Conservation (phyloP, 2,888 invertebrate species). For the Drymonia ruficornis region DNA sequence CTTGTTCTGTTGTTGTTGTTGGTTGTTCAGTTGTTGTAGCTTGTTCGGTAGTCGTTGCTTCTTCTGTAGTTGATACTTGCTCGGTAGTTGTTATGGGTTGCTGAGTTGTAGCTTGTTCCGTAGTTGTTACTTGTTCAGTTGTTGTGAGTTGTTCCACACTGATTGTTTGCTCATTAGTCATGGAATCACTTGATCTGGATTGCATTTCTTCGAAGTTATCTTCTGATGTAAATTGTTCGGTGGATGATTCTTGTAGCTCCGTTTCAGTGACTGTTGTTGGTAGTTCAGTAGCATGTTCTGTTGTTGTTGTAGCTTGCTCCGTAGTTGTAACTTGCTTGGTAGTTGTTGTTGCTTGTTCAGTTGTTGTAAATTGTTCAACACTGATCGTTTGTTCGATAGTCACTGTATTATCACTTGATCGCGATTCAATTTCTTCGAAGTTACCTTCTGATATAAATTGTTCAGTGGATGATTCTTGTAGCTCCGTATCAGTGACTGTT, state of each 20-base stretch:
- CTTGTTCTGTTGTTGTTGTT: conserved; percentile 1
- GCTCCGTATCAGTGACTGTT: neutral
- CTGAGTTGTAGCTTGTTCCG: conserved; percentile 3
- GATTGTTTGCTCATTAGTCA: conserved; percentile 6
- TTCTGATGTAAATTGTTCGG: no score
- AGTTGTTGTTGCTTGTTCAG: conserved; percentile 6
- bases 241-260: no score
- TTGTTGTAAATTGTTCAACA: conserved; percentile 11
- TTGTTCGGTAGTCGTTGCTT: conserved; percentile 2
- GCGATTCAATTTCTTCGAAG: no score
- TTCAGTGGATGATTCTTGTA: no score
- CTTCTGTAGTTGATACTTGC: neutral
- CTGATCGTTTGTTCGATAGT: conserved; percentile 14
- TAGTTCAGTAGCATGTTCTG: neutral
- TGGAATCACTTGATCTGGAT: neutral
- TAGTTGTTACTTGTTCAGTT: conserved; percentile 6
- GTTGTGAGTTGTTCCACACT: conserved; percentile 5
- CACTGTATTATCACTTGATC: neutral
- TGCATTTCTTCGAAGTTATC: no score
- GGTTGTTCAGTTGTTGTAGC: neutral
- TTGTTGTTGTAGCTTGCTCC: neutral
- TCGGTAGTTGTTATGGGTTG: conserved; percentile 4
- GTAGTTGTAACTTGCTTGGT: neutral
- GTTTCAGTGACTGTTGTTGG: neutral
- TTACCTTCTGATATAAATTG: no score